Evolutionary conservation across 1,140 invertebrate genomes (phyloP).

Genomic region (Eriocheir sinensis): DNA sequence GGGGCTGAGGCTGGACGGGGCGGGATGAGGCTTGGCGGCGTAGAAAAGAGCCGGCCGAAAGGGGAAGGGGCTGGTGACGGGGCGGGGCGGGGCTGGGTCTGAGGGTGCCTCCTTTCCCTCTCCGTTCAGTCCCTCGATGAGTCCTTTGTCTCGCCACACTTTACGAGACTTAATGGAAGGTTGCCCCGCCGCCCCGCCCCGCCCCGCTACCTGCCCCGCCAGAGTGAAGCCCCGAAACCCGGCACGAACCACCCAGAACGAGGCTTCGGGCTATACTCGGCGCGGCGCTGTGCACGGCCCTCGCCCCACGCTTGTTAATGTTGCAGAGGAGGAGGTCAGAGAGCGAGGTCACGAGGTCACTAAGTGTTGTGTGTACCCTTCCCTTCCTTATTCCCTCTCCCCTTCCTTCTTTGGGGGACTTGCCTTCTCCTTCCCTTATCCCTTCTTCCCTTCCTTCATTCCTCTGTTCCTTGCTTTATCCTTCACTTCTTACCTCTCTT

Average conservation of each 20-base stretch:
- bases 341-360: not conserved
- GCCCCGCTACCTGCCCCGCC: not conserved
- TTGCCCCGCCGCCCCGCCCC: not conserved
- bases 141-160: not conserved
- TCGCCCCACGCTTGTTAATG: not conserved
- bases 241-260: not conserved
- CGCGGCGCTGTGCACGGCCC: not conserved
- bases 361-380: constrained; percentile 24
- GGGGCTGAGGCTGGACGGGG: not conserved
- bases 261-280: not conserved
- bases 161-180: constrained; percentile 24
- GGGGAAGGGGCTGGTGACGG: not conserved
- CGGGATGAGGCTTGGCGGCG: not conserved
- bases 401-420: no score
- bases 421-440: no score
- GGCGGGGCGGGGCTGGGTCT: not conserved
- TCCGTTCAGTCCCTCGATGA: not conserved
- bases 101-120: not conserved
- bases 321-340: not conserved
- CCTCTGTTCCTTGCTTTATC: no score
- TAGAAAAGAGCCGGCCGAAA: not conserved
- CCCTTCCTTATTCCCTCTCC: not conserved
- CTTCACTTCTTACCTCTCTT: no score
- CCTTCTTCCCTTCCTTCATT: not conserved
- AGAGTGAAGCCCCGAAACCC: not conserved